Base-by-base conservation (phyloP, 2,113 vertebrate genomes). In the Cnemophilus loriae region DNA sequence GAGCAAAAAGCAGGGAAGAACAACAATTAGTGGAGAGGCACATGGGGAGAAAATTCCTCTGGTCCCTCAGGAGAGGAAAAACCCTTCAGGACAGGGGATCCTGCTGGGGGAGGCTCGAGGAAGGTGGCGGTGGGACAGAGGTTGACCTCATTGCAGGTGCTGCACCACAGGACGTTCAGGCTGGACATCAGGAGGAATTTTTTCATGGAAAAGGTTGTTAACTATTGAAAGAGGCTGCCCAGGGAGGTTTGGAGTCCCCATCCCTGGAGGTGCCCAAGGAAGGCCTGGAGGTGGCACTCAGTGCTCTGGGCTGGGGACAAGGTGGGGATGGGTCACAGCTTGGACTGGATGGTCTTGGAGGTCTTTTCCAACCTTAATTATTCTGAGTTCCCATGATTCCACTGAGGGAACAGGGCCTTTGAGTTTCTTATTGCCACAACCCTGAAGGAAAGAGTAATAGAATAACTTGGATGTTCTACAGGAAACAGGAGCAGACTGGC, bases 311-410 rank as follows among this genome's bases (percentile, higher is more conserved):
- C 32, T 57, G 77, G 60, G 37, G 60, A 67, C 52, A 52, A 46
- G 39, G 39, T 60, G 46, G 46, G 13, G 0, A n/a, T 9, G 0
- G 3, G 76, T 0, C 44, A 65, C 27, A 37, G 44, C 1, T 32
- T 0, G 59, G 32, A 16, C 3, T 57, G 0, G 0, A 1, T 27
- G 49, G 0, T 0, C 37, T 12, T 0, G 5, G 13, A 60, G 16
- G 5, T 3, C 11, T 60, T 53, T 67, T 60, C 33, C 78, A 83
- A 8, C 11, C 11, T 37, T 5, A 39, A 37, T 68, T 44, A 16
- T 28, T 33, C 22, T 16, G 11, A 33, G 23, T 26, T 82, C 11
- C 55, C 22, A 1, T 26, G 6, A 68, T 35, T 26, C 11, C 47
- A 35, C 20, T 22, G 52, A 55, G 11, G 13, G 2, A 5, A 9